These are phyloP conservation scores for Papilio gigon DNA, from an alignment of 2,888 invertebrate genomes.

Conservation along the genomic window DNA sequence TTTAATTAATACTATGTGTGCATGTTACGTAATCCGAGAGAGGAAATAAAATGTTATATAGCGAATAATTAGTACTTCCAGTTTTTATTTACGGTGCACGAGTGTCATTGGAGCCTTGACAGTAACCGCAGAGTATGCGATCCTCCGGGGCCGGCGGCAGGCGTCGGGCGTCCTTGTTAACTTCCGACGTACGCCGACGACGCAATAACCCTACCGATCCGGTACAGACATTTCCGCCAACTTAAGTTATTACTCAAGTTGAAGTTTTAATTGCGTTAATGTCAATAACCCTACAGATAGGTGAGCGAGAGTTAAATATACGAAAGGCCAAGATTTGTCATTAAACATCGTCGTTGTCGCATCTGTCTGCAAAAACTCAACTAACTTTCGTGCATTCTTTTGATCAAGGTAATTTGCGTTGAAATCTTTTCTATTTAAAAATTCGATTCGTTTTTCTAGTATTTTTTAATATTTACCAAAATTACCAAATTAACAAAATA, in stretches of 20 bases:
- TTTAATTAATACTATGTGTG: slow-evolving; percentile 1
- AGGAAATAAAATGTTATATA: slow-evolving; percentile 27
- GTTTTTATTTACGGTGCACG: slow-evolving; percentile 30
- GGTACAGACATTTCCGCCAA: slow-evolving; percentile 19
- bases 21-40: slow-evolving; percentile 9
- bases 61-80: slow-evolving; percentile 33
- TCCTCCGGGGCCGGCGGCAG: slow-evolving; percentile 40
- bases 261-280: slow-evolving; percentile 13
- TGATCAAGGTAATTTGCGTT: slow-evolving; percentile 15
- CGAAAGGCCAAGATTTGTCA: neutral
- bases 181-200: slow-evolving; percentile 51
- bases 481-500: neutral
- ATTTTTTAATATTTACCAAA: neutral
- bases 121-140: slow-evolving; percentile 50
- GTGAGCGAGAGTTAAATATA: neutral
- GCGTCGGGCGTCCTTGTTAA: slow-evolving; percentile 52
- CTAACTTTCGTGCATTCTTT: neutral
- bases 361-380: neutral
- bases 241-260: slow-evolving; percentile 18
- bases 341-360: neutral
- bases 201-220: slow-evolving; percentile 5
- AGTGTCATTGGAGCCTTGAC: slow-evolving; percentile 39
- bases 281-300: slow-evolving; percentile 10
- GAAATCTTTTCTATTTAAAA: slow-evolving; percentile 25
- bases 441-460: neutral